These are phyloP conservation scores for Silurus meridionalis DNA, from an alignment of 2,113 vertebrate species.

Conservation along the genomic window DNA sequence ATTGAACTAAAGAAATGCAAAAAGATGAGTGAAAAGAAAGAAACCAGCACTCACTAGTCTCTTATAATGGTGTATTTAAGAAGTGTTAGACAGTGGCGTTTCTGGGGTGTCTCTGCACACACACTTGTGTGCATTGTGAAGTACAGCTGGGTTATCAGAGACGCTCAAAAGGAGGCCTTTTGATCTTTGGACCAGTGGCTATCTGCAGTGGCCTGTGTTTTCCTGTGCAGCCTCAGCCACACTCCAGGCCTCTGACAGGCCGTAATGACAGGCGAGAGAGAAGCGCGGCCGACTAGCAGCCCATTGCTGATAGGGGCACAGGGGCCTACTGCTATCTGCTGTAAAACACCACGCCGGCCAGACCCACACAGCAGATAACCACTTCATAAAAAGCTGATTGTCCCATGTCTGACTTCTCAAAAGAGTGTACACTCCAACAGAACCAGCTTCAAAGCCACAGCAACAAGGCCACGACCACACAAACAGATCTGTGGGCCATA, in stretches of 20 bases:
- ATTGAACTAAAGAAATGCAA: not conserved
- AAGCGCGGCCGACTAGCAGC: constrained; percentile 75
- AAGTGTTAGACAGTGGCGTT: constrained; percentile 12
- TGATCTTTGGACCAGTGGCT: constrained; percentile 91
- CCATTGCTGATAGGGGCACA: constrained; percentile 79
- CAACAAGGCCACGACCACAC: not conserved
- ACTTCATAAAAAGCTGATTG: constrained; percentile 61
- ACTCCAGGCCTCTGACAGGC: constrained; percentile 85
- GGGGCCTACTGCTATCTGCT: constrained; percentile 76
- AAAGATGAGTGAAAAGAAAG: constrained; percentile 14
- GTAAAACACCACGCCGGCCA: constrained; percentile 78
- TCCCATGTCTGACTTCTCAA: constrained; percentile 50
- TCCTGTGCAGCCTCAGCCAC: constrained; percentile 83
- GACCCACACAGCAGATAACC: constrained; percentile 58
- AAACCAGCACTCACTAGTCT: constrained; percentile 4
- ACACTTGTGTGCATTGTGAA: constrained; percentile 67
- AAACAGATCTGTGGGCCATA: not conserved
- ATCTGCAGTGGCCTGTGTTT: constrained; percentile 76
- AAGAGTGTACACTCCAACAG: constrained; percentile 37
- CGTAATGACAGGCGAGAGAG: constrained; percentile 87
- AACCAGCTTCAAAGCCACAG: constrained; percentile 52
- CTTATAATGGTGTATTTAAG: constrained; percentile 40
- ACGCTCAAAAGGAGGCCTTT: constrained; percentile 78
- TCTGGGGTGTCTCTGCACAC: constrained; percentile 37
- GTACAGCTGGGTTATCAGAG: constrained; percentile 79